Conservation (phyloP, 2,797 vertebrate genomes). For the Staurois parvus region DNA sequence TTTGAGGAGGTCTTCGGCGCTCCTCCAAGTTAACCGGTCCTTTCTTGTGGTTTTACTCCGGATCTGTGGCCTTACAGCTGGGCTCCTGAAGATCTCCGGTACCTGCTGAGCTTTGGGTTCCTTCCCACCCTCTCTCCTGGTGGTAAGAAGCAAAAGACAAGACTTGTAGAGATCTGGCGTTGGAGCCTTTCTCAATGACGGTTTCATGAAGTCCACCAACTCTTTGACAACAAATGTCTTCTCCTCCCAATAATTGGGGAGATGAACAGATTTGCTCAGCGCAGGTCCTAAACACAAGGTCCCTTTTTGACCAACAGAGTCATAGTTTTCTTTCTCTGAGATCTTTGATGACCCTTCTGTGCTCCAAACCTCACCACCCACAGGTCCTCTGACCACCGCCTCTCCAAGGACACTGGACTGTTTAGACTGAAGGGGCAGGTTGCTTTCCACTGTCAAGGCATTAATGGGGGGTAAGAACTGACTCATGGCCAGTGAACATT, state of each 20-base stretch:
- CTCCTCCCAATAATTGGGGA: slow-evolving; percentile 26
- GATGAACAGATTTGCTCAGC: neutral
- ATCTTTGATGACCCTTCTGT: neutral
- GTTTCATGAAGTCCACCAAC: neutral
- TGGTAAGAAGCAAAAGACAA: slow-evolving; percentile 31
- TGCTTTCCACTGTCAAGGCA: neutral
- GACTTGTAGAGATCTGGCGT: slow-evolving; percentile 33
- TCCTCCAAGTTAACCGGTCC: slow-evolving; percentile 7
- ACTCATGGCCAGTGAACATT: slow-evolving; percentile 13
- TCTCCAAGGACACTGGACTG: neutral
- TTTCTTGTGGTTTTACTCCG: slow-evolving; percentile 1
- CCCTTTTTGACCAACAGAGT: neutral
- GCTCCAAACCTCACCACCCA: neutral
- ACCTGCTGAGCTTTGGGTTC: neutral
- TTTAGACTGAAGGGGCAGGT: neutral
- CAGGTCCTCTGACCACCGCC: neutral
- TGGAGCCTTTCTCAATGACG: neutral
- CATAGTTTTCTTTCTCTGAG: slow-evolving; percentile 29
- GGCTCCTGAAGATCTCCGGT: neutral
- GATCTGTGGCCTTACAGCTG: neutral
- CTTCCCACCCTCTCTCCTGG: neutral
- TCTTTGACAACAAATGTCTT: neutral
- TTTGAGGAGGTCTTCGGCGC: slow-evolving; percentile 6
- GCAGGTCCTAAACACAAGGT: neutral
- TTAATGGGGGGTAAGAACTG: slow-evolving; percentile 49